Conservation (phyloP, 1,140 invertebrate species). For the Cardiocondyla obscurior region DNA sequence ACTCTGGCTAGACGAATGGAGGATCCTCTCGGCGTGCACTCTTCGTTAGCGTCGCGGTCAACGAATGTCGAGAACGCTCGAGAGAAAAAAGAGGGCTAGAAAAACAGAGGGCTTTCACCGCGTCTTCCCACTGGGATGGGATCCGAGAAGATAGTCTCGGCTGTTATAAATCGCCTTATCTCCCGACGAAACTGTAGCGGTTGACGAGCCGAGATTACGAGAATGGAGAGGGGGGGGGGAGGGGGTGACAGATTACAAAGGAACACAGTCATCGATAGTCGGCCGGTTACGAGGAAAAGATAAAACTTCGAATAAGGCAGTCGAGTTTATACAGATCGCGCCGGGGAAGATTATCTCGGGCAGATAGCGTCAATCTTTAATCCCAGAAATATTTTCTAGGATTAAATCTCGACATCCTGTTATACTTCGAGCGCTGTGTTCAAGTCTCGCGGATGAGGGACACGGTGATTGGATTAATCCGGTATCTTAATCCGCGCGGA, state of each 20-base stretch:
- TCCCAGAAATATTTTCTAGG: neutral
- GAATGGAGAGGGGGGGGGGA: neutral
- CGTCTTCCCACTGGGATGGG: neutral
- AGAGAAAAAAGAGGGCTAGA: neutral
- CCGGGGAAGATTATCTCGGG: neutral
- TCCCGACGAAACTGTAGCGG: neutral
- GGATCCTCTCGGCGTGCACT: conserved; percentile 3
- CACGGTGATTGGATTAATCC: neutral
- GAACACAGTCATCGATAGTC: neutral
- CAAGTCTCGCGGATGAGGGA: neutral
- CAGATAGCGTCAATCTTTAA: neutral
- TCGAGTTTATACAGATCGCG: neutral
- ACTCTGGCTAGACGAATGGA: neutral
- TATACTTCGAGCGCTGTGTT: neutral
- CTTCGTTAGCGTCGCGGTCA: conserved; percentile 57
- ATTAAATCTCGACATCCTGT: no score
- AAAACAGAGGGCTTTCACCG: conserved; percentile 5
- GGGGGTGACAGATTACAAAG: neutral
- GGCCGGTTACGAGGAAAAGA: neutral
- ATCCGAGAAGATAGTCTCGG: neutral
- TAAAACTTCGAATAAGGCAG: neutral
- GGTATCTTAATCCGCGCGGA: neutral
- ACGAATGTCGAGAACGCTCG: conserved; percentile 36
- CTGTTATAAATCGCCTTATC: neutral
- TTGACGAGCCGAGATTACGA: neutral